A percentile compares a stretch with the other conserved stretches of the same genome.
Evolutionary conservation across 2,888 invertebrate genomes (phyloP).

Genomic region (Orthosia gothica): DNA sequence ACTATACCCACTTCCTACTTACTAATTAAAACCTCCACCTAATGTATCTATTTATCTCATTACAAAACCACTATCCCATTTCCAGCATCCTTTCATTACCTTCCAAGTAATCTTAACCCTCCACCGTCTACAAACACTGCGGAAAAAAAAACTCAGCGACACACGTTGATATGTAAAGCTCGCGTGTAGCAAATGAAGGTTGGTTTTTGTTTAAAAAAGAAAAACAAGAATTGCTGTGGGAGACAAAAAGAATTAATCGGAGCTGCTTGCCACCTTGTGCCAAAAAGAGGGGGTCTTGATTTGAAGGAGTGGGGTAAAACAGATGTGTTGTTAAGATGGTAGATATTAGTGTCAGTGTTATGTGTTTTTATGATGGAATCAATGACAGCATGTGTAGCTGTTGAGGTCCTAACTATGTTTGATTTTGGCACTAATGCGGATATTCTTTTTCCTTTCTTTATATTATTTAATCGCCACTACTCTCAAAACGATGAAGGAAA

Average conservation of each 20-base stretch:
- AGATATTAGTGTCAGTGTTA: not conserved
- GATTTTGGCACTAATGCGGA: too few species aligned
- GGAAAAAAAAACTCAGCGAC: constrained; percentile 50
- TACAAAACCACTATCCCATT: constrained; percentile 25
- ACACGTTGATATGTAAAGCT: constrained; percentile 70
- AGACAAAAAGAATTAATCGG: constrained; percentile 77
- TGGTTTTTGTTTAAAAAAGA: constrained; percentile 62
- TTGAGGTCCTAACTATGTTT: too few species aligned
- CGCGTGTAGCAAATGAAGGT: constrained; percentile 68
- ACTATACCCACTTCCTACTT: not conserved
- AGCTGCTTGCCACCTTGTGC: constrained; percentile 67
- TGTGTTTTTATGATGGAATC: not conserved
- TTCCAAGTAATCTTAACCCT: constrained; percentile 62
- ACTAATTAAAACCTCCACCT: constrained; percentile 25
- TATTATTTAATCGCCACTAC: too few species aligned
- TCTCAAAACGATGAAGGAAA: too few species aligned
- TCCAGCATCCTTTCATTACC: constrained; percentile 53
- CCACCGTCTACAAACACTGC: constrained; percentile 53
- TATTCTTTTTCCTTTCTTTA: too few species aligned
- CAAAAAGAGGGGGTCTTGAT: constrained; percentile 67
- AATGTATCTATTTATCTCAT: constrained; percentile 34
- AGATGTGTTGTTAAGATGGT: constrained; percentile 19
- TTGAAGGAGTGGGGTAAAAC: constrained; percentile 64
- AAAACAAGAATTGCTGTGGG: constrained; percentile 60
- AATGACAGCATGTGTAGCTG: too few species aligned